Conservation (phyloP, 1,140 invertebrate genomes). For the Gryon sp. region DNA sequence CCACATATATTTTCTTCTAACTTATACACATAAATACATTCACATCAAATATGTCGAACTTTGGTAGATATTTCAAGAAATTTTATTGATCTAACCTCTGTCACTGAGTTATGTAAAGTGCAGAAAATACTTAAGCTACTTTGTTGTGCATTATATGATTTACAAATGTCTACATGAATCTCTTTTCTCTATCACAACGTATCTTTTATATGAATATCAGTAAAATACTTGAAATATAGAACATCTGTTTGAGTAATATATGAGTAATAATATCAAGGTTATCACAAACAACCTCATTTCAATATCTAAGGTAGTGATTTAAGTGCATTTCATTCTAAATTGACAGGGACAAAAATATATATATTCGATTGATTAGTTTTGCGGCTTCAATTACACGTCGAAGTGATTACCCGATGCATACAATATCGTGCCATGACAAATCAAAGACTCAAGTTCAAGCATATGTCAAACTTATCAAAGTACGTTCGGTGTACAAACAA, state of each 20-base stretch:
- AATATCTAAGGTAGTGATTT: no score
- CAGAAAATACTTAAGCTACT: slow-evolving; percentile 35
- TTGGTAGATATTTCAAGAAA: slow-evolving; percentile 41
- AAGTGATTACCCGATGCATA: background rate
- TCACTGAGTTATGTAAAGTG: slow-evolving; percentile 37
- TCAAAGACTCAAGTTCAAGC: background rate
- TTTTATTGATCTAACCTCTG: slow-evolving; percentile 26
- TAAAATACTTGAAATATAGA: background rate
- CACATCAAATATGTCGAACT: slow-evolving; percentile 26
- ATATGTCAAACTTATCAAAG: slow-evolving; percentile 10
- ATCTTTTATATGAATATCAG: background rate
- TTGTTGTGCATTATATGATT: slow-evolving; percentile 24
- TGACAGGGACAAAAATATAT: no score
- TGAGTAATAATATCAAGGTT: no score
- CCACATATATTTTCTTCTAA: no score
- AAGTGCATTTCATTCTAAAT: no score
- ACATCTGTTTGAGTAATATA: no score
- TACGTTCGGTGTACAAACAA: slow-evolving; percentile 1
- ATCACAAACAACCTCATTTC: no score
- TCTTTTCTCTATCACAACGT: slow-evolving; percentile 7
- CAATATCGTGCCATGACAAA: slow-evolving; percentile 9
- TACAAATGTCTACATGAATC: slow-evolving; percentile 8
- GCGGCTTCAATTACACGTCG: background rate
- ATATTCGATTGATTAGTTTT: slow-evolving; percentile 10
- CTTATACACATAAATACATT: background rate